Evolutionary conservation across 2,888 invertebrate genomes (phyloP), one percentile per base, ranked within the genome.

Genomic region (Ornithoptera priamus): DNA sequence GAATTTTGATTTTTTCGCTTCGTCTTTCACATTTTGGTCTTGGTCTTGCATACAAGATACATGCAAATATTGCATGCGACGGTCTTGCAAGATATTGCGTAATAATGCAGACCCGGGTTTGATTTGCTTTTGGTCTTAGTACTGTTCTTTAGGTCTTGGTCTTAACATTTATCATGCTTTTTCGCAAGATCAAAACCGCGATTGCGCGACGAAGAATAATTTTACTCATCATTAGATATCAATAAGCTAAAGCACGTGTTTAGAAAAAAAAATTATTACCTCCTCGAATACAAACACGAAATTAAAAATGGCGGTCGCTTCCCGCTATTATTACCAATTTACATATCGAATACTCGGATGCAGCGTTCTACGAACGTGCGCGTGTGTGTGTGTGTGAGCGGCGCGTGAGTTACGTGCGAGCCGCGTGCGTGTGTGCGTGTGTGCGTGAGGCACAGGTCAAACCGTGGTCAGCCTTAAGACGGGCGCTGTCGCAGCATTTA

Each of bases 401-500:
- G 17, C 46, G 36, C 58, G 39, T 68, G 62, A 22, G 46, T 50
- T 7, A 39, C 39, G 62, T 66, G 68, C 64, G 30, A 30, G 58
- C 68, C 36, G 18, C 20, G 53, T 65, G 67, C 58, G 22, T 1
- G 22, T 1, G 22, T 22, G 22, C 22, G 71, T 71, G 77, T 78
- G 77, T 78, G 75, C 68, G 78, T 73, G 73, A 75, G 77, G 74
- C 80, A 76, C 77, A 77, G 83, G 82, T 83, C 83, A 83, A 78
- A 75, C 75, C 74, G 74, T 78, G 77, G 76, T 78, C 79, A 75
- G 75, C 75, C 76, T 71, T 72, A 75, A 69, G 77, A 73, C 68
- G 67, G 61, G 64, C 72, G 71, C 60, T 75, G 73, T 72, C 72
- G 30, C 53, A 62, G 72, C 69, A 53, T 69, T 70, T 65, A 72